phyloP scores from a whole-genome alignment of 2,888 invertebrate genomes.

The Sarcophaga subvicina region DNA sequence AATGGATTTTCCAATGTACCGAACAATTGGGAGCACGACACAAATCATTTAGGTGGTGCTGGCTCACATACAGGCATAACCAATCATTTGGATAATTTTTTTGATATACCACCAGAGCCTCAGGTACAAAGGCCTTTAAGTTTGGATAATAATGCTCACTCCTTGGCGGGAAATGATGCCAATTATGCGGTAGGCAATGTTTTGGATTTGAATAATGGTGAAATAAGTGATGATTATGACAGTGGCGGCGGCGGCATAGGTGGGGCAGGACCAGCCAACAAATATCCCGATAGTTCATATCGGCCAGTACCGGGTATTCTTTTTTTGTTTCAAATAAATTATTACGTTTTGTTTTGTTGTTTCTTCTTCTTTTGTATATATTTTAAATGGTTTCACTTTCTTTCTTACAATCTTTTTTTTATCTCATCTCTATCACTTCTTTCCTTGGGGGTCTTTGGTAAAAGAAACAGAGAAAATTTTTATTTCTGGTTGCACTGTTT shows the following conservation, averaged over 20 bases:
- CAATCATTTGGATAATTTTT: constrained; percentile 80
- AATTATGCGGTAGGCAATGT: constrained; percentile 80
- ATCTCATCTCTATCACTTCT: constrained; percentile 23
- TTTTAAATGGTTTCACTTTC: neutral
- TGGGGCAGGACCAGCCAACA: constrained; percentile 45
- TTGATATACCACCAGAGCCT: constrained; percentile 73
- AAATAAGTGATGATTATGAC: constrained; percentile 76
- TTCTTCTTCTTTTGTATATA: constrained; percentile 10
- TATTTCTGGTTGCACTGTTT: constrained; percentile 23
- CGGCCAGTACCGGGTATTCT: constrained; percentile 81
- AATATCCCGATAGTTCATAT: constrained; percentile 76
- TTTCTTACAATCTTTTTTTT: constrained; percentile 5
- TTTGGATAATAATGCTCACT: constrained; percentile 23
- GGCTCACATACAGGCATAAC: constrained; percentile 76
- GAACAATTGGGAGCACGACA: constrained; percentile 79
- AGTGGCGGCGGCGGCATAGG: constrained; percentile 70
- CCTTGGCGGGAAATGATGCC: constrained; percentile 70
- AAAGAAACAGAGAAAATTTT: constrained; percentile 8
- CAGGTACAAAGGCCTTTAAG: constrained; percentile 65
- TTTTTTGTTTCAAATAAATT: constrained; percentile 32
- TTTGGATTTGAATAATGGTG: constrained; percentile 78
- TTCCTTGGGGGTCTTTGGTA: constrained; percentile 24
- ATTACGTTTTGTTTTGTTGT: constrained; percentile 34
- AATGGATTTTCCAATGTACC: constrained; percentile 59
- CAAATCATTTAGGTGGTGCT: constrained; percentile 74